A percentile compares a stretch with the other conserved stretches of the same genome.
Conservation (phyloP, 2,888 invertebrate species). For the Tuta absoluta region DNA sequence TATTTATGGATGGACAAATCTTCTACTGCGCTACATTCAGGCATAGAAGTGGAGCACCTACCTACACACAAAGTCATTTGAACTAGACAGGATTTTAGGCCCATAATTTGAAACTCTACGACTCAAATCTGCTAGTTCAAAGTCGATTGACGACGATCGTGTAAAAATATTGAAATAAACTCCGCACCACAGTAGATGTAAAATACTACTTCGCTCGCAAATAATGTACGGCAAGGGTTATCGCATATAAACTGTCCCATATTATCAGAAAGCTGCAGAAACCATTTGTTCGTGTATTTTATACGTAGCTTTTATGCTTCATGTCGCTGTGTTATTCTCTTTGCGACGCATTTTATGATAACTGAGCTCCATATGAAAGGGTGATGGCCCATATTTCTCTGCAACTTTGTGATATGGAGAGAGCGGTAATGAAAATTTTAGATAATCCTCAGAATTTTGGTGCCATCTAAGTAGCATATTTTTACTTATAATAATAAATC, state of each 20-base stretch:
- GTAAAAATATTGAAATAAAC: not conserved
- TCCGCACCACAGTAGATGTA: not conserved
- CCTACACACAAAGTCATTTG: no score
- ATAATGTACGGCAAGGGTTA: not conserved
- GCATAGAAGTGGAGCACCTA: no score
- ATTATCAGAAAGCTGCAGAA: conserved; percentile 6
- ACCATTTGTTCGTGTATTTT: not conserved
- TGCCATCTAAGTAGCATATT: not conserved
- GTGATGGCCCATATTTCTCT: conserved; percentile 25
- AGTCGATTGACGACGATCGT: no score
- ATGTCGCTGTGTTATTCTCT: conserved; percentile 17
- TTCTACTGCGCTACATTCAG: no score
- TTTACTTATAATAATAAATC: no score
- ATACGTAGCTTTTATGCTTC: conserved; percentile 11
- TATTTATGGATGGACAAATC: no score
- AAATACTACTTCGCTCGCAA: not conserved
- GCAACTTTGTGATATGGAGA: conserved; percentile 10
- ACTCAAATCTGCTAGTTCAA: no score
- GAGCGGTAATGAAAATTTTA: conserved; percentile 17
- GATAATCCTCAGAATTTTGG: conserved; percentile 7
- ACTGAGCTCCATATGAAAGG: conserved; percentile 21
- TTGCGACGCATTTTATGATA: conserved; percentile 30
- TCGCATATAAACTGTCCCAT: not conserved
- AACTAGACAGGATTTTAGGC: no score
- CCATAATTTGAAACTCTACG: no score